Evolutionary conservation across 2,888 invertebrate species (phyloP), one percentile per base, ranked within the genome.

Genomic region (Drosophila paramelanica): DNA sequence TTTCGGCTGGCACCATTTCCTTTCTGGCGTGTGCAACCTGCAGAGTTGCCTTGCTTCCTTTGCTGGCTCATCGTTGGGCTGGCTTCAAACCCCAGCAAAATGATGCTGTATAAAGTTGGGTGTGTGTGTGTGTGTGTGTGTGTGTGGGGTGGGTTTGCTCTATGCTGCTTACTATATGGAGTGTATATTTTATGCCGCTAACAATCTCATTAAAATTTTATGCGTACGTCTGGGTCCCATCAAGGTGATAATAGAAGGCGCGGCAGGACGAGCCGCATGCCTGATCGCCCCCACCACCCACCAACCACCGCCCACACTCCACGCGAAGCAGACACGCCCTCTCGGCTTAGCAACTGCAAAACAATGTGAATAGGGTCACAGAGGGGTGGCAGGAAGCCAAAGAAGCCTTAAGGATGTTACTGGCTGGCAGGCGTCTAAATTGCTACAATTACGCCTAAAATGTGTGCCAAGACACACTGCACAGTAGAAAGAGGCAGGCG

Each of bases 171-270:
- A 52, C 43, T 62, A 38, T 68, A 57, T 73, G 78, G 74, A 67
- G 67, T 67, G 71, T 88, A 86, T 77, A 85, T 81, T 87, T 85
- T 84, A 79, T 83, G 81, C 79, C 89, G 81, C 80, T 85, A 85
- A 85, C 85, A 85, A 85, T 85, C 89, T 85, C 89, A 85, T 85
- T 85, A 85, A 85, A 85, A 89, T 89, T 89, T 87, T 87, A 89
- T 89, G 85, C 85, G 85, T 85, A 71, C 77, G 89, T 81, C 81
- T 78, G 61, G 64, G 59, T 47, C 60, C 68, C 68, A 64, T 66
- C 67, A 81, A 87, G 85, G 79, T 89, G 89, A 84, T 89, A 85
- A 85, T 87, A 73, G 75, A 68, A 60, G 82, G 74, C 70, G 67
- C 36, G 55, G 52, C 53, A 27, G 56, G 50, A 20, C 55, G 31